A percentile compares a stretch with the other conserved stretches of the same genome.
phyloP scores from a whole-genome alignment of 2,797 vertebrate species.

The Eptatretus atami region DNA sequence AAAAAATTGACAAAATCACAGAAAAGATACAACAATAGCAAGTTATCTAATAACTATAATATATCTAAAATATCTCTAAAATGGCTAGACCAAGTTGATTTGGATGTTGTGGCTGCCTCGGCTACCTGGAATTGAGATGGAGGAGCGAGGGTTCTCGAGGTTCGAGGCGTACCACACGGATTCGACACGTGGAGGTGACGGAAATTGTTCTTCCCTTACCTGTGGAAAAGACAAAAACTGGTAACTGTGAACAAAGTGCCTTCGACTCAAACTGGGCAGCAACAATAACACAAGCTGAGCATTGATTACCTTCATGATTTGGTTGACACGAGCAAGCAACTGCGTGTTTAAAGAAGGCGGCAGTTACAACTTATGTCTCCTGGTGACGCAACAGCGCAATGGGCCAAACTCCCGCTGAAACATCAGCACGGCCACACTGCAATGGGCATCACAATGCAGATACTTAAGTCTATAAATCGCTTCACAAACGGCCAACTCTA shows the following conservation, averaged over 20 bases:
- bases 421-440: slow-evolving; percentile 85
- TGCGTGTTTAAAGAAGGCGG: slow-evolving; percentile 77
- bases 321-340: slow-evolving; percentile 60
- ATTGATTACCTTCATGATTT: slow-evolving; percentile 59
- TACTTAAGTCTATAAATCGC: too few relatives aligned
- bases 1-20: too few relatives aligned
- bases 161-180: slow-evolving; percentile 87
- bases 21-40: too few relatives aligned
- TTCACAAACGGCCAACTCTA: too few relatives aligned
- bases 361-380: slow-evolving; percentile 83
- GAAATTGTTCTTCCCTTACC: slow-evolving; percentile 93
- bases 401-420: slow-evolving; percentile 97
- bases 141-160: slow-evolving; percentile 82
- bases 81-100: too few relatives aligned
- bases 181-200: slow-evolving; percentile 82
- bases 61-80: too few relatives aligned
- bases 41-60: too few relatives aligned
- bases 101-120: too few relatives aligned
- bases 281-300: not conserved
- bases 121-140: slow-evolving; percentile 78
- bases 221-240: slow-evolving; percentile 14
- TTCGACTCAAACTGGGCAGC: not conserved
- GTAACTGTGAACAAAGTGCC: slow-evolving; percentile 9
- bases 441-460: not conserved
- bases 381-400: slow-evolving; percentile 55